Conservation (phyloP, 2,113 vertebrate genomes). For the Theristicus caerulescens region DNA sequence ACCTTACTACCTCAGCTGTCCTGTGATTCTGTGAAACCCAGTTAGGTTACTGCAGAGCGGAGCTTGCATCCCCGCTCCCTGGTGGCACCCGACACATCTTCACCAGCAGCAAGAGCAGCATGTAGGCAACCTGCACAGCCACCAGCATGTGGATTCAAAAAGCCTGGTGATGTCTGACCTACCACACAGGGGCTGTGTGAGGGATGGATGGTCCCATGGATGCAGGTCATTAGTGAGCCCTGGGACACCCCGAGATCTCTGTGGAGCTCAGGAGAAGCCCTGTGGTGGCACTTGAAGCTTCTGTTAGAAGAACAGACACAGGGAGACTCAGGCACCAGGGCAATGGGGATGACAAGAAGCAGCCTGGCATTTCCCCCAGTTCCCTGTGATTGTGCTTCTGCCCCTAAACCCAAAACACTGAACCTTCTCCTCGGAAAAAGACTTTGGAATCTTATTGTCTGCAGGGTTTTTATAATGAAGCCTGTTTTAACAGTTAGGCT, state of each 20-base stretch:
- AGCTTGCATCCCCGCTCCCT: not conserved
- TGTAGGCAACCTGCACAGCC: not conserved
- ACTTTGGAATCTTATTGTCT: not conserved
- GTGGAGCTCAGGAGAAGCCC: not conserved
- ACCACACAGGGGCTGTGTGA: rapidly evolving
- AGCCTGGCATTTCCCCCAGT: not conserved
- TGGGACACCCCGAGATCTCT: not conserved
- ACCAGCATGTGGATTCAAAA: not conserved
- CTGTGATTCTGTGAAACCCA: not conserved
- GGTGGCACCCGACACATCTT: not conserved
- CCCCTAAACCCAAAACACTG: not conserved
- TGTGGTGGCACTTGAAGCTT: not conserved
- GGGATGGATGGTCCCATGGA: not conserved
- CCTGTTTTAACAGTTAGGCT: not conserved
- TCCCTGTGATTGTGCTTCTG: not conserved
- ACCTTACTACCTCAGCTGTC: not conserved
- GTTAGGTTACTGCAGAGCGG: not conserved
- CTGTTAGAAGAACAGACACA: not conserved
- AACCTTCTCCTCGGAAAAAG: not conserved
- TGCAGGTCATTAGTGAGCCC: not conserved
- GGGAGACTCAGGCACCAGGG: not conserved
- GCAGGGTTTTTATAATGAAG: not conserved
- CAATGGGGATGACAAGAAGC: not conserved
- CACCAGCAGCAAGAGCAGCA: not conserved
- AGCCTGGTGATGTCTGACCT: not conserved